Percentiles rank a stretch among this genome's conserved stretches.
phyloP scores from a whole-genome alignment of 2,888 invertebrate species.

The Hetaerina titia region DNA sequence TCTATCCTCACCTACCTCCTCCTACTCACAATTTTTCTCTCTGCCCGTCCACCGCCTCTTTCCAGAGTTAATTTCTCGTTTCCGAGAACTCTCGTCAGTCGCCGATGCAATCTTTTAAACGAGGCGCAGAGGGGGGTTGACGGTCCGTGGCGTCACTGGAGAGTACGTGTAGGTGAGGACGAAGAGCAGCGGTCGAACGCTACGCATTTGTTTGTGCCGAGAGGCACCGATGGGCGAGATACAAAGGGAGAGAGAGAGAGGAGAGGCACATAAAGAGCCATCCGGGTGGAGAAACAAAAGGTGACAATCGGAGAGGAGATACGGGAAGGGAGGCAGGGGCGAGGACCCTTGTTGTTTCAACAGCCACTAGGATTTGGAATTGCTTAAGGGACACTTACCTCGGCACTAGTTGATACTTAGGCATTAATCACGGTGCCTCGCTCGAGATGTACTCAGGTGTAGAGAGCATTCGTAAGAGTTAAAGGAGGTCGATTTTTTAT shows the following conservation, averaged over 20 bases:
- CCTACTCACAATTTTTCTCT: neutral
- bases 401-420: neutral
- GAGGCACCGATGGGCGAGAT: too few species aligned
- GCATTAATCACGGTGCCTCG: too few species aligned
- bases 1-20: neutral
- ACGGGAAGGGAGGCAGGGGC: neutral
- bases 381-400: neutral
- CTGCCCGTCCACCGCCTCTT: neutral
- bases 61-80: neutral
- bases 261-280: neutral
- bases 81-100: neutral
- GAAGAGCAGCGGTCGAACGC: too few species aligned
- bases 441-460: too few species aligned
- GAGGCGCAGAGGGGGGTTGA: neutral
- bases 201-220: too few species aligned
- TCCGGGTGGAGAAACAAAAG: neutral
- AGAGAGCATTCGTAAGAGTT: too few species aligned
- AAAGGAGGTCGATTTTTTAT: too few species aligned
- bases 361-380: neutral
- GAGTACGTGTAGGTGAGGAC: too few species aligned
- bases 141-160: too few species aligned
- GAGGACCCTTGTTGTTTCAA: neutral
- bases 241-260: neutral
- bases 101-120: neutral
- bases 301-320: neutral